Evolutionary conservation across 2,113 vertebrate genomes (phyloP).

Genomic region (Saimiri boliviensis): DNA sequence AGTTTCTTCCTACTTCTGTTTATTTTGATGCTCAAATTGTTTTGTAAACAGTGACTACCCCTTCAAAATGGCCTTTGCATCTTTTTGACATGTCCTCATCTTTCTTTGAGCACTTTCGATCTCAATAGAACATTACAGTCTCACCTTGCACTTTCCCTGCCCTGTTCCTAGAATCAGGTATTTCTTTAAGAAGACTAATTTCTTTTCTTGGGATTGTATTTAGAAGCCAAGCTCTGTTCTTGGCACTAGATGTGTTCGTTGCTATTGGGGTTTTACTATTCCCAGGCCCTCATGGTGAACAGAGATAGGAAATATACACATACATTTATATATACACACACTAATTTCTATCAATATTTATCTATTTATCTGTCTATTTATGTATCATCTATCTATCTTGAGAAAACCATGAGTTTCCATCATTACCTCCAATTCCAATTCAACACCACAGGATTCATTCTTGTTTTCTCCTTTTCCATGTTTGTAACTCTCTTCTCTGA

Average conservation of each 20-base stretch:
- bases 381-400: background rate
- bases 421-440: background rate
- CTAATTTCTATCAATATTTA: background rate
- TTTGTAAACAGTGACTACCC: background rate
- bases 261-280: background rate
- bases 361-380: background rate
- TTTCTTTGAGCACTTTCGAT: background rate
- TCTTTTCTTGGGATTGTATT: background rate
- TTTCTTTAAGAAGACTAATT: background rate
- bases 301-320: background rate
- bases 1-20: background rate
- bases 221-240: background rate
- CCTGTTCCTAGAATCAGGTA: background rate
- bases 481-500: constrained; percentile 1
- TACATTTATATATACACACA: background rate
- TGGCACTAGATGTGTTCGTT: background rate
- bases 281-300: background rate
- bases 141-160: background rate
- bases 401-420: background rate
- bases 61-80: background rate
- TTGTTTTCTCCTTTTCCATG: constrained; percentile 19
- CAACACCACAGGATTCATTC: background rate
- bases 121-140: background rate
- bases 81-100: background rate
- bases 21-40: background rate